phyloP scores from a whole-genome alignment of 2,113 vertebrate genomes.

The Erpornis zantholeuca region DNA sequence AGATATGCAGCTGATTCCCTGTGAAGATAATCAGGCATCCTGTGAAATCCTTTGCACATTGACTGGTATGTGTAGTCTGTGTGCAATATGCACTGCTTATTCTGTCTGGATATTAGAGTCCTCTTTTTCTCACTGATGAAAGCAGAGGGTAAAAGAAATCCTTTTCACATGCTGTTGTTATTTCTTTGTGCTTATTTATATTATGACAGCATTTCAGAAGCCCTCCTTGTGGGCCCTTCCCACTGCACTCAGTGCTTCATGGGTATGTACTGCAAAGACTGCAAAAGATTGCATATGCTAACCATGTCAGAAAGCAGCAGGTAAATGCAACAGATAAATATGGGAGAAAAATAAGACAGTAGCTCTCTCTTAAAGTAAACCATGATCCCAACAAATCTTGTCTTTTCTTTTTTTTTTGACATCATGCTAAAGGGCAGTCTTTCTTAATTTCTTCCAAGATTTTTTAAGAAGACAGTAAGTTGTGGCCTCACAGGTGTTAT shows the following conservation, averaged over 20 bases:
- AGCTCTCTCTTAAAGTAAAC: neutral
- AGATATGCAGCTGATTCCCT: neutral
- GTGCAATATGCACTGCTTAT: neutral
- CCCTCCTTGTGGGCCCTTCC: neutral
- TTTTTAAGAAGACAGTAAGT: neutral
- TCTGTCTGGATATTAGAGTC: neutral
- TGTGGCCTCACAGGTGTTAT: neutral
- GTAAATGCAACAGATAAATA: neutral
- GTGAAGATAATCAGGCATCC: neutral
- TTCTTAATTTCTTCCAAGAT: neutral
- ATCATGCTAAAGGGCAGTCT: neutral
- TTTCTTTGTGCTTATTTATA: neutral
- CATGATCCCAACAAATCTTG: neutral
- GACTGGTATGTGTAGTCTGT: neutral
- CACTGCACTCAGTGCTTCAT: rapidly evolving
- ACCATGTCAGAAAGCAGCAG: neutral
- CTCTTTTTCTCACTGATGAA: neutral
- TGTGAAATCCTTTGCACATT: neutral
- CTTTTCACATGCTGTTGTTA: neutral
- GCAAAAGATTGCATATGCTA: neutral
- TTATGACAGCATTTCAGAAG: neutral
- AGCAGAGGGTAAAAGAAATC: neutral
- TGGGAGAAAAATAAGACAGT: neutral
- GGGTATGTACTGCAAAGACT: neutral
- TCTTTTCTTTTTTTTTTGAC: neutral